Base-by-base conservation (phyloP, 2,113 vertebrate species). In the Saguinus imperator region DNA sequence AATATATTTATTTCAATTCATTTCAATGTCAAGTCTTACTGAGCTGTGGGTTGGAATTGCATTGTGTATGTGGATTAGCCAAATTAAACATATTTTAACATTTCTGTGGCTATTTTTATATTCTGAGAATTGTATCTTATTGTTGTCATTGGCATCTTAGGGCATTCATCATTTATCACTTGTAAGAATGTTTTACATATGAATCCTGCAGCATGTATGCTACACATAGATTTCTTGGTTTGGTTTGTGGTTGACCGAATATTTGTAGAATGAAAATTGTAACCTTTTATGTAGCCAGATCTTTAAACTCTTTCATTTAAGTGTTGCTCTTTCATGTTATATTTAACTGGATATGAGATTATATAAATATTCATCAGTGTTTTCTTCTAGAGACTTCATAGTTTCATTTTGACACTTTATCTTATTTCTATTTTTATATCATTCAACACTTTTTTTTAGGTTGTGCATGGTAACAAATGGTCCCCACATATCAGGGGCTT, bases 201-300 rank as follows among this genome's bases (percentile, higher is more conserved):
- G 81, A 68, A 87, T 82, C 21, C 17, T 57, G 75, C 48, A n/a
- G 32, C 75, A 70, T 61, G 35, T 32, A n/a, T 2, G 0, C 40
- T 64, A 3, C 32, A 77, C 43, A 87, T 93, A 68, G 52, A 92
- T 58, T 55, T 92, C 70, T 73, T 64, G 61, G 61, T 64, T n/a
- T 43, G 52, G 48, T 70, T 68, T 96, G 55, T 77, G 50, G 32
- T 91, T 94, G 40, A 25, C 29, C 70, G 76, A 88, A 50, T 80
- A 94, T 94, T 87, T 80, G 35, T 91, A 83, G 66, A 61, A 90
- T 9, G 95, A 35, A 88, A 97, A 68, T 68, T 84, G 88, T 87
- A 58, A 80, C 35, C n/a, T 84, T 92, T 91, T 37, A 95, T 37
- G 8, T 73, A 58, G 55, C 21, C 45, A 58, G 40, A 57, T 50